phyloP scores from a whole-genome alignment of 2,797 vertebrate species.

The Amblyraja radiata region DNA sequence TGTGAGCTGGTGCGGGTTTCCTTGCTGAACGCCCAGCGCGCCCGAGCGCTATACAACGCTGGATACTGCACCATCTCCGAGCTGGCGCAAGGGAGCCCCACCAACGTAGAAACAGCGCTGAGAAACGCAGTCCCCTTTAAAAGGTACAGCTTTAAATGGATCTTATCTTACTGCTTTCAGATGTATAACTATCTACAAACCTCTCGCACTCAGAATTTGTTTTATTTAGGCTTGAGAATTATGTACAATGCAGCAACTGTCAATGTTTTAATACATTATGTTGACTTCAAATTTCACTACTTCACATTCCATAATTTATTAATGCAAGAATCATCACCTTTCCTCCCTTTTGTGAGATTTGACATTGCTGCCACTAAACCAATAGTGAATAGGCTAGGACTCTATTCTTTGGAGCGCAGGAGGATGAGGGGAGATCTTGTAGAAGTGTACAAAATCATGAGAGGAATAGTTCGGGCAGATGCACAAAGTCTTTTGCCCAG shows the following conservation, averaged over 20 bases:
- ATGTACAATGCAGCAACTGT: neutral
- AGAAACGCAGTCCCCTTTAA: conserved; percentile 84
- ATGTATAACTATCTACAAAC: neutral
- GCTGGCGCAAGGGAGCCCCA: conserved; percentile 68
- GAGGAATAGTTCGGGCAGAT: no score
- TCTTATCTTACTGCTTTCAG: neutral
- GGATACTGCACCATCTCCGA: conserved; percentile 83
- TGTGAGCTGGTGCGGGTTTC: conserved; percentile 87
- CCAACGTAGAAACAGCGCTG: conserved; percentile 73
- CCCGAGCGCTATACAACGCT: conserved; percentile 72
- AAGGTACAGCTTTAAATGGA: conserved; percentile 60
- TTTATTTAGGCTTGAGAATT: neutral
- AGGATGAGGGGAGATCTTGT: no score
- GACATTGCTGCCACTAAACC: neutral
- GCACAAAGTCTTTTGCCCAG: no score
- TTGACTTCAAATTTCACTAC: neutral
- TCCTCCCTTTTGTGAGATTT: neutral
- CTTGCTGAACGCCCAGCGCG: conserved; percentile 78
- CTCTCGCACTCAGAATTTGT: neutral
- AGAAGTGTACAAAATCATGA: no score
- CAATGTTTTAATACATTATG: neutral
- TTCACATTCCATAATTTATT: neutral
- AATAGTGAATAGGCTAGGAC: neutral
- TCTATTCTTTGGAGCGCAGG: no score
- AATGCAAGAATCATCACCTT: neutral